Base-by-base conservation (phyloP, 1,140 invertebrate species). In the Neodiprion fabricii region DNA sequence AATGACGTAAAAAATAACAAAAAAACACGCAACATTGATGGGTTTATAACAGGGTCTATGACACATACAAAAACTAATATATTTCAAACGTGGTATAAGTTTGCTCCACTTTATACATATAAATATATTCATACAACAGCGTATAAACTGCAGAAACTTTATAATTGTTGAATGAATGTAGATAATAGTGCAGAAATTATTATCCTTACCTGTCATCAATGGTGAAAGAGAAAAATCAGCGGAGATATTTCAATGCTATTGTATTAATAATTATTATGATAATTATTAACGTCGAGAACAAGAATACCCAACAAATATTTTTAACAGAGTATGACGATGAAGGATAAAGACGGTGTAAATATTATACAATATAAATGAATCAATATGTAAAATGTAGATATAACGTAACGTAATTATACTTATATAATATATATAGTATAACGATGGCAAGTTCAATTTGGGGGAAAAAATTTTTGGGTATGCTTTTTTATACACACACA, bases 301-400 rank as follows among this genome's bases (percentile, higher is more conserved):
- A 61, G 8, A 81, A 77, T 81, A 75, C 79, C 78, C 81, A 84
- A 75, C 76, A 83, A 79, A 84, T 87, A 87, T 87, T 87, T 87
- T 87, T 87, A 85, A 85, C 83, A 85, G 76, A 77, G 72, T 75
- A 21, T 69, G 74, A 79, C 28, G 28, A 40, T 40, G 9, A 61
- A 4, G 11, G 53, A 21, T 21, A 21, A 40, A 40, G 28, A 12
- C 5, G 53, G 53, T 78, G 75, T 76, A 76, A 74, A 76, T 76
- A 76, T n/a, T 8, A 72, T 48, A 23, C 72, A 72, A 73, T 67
- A 17, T 73, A 23, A 73, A 48, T 73, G 70, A 14, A 61, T 14
- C n/a, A 61, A 61, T 61, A 76, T 73, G 65, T 28, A 40, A 73
- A 68, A 72, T 76, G 71, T 74, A 74, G 73, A 74, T 76, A 76